Evolutionary conservation across 2,797 vertebrate species (phyloP).

Genomic region (Squalus acanthias): DNA sequence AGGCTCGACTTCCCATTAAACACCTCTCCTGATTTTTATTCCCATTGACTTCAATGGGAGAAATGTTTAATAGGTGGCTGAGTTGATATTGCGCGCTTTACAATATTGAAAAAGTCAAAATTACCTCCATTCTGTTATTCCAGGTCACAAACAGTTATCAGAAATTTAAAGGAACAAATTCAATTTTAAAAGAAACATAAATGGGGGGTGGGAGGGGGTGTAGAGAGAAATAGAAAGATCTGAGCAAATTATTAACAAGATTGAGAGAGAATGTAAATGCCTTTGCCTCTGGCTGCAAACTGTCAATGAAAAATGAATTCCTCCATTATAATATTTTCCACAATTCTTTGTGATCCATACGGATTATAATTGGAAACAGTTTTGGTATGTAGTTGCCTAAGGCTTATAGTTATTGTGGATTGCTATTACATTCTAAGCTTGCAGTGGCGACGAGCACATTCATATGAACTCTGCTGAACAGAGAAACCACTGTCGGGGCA

Average conservation of each 20-base stretch:
- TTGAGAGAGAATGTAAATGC: conserved; percentile 8
- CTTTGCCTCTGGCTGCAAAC: not conserved
- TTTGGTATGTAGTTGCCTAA: not conserved
- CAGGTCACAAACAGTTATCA: not conserved
- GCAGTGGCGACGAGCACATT: not conserved
- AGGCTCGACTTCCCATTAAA: not conserved
- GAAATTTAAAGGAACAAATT: not conserved
- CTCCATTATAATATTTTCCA: conserved; percentile 1
- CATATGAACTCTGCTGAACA: not conserved
- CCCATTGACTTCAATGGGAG: not conserved
- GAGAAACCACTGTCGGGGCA: not conserved
- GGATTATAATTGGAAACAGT: conserved; percentile 27
- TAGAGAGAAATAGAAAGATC: too few relatives aligned
- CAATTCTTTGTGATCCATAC: not conserved
- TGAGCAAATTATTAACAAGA: not conserved
- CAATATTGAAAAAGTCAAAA: not conserved
- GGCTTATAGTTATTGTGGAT: not conserved
- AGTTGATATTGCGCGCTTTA: not conserved
- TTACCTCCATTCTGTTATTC: not conserved
- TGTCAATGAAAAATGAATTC: conserved; percentile 16
- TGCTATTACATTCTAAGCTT: not conserved
- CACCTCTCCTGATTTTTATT: not conserved
- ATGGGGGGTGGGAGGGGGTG: too few relatives aligned
- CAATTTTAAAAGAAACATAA: not conserved
- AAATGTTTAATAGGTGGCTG: not conserved